A percentile compares a stretch with the other conserved stretches of the same genome.
These are phyloP conservation scores for Scaptomyza reducta DNA, from an alignment of 2,888 invertebrate genomes.

Conservation along the genomic window DNA sequence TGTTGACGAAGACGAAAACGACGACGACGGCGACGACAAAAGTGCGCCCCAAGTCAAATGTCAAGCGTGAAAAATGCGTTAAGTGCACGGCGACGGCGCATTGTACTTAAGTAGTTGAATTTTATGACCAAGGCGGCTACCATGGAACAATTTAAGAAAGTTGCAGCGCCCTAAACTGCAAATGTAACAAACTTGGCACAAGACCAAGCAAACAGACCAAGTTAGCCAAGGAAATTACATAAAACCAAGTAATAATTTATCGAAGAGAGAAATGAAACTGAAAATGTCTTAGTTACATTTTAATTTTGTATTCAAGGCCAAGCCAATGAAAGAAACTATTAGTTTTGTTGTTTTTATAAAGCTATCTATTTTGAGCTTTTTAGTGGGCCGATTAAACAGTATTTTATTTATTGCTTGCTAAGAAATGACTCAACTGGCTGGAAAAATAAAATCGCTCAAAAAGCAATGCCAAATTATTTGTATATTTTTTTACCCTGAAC, in stretches of 20 bases:
- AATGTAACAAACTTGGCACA: conserved; percentile 25
- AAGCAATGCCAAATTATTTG: no score
- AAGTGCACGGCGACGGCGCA: conserved; percentile 77
- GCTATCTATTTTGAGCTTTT: conserved; percentile 23
- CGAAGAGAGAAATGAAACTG: neutral
- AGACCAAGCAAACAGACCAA: conserved; percentile 15
- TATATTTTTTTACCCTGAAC: no score
- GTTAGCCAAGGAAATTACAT: conserved; percentile 34
- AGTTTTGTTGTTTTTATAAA: conserved; percentile 5
- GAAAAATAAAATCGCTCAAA: neutral
- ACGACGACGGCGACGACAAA: conserved; percentile 60
- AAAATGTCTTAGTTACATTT: conserved; percentile 3
- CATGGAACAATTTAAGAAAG: conserved; percentile 56
- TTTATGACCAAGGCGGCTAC: conserved; percentile 58
- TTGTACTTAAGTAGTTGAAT: conserved; percentile 72
- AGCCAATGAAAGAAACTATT: neutral
- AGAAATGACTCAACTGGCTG: conserved; percentile 15
- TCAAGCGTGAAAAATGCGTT: conserved; percentile 84
- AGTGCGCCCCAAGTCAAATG: conserved; percentile 83
- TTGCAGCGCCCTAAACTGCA: conserved; percentile 11
- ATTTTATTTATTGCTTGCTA: conserved; percentile 19
- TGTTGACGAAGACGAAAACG: conserved; percentile 18
- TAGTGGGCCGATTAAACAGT: conserved; percentile 8
- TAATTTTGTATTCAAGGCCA: conserved; percentile 20
- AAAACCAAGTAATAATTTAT: conserved; percentile 23